A percentile compares a stretch with the other conserved stretches of the same genome.
Evolutionary conservation across 2,888 invertebrate genomes (phyloP).

Genomic region (Lasioglossum lativentre): DNA sequence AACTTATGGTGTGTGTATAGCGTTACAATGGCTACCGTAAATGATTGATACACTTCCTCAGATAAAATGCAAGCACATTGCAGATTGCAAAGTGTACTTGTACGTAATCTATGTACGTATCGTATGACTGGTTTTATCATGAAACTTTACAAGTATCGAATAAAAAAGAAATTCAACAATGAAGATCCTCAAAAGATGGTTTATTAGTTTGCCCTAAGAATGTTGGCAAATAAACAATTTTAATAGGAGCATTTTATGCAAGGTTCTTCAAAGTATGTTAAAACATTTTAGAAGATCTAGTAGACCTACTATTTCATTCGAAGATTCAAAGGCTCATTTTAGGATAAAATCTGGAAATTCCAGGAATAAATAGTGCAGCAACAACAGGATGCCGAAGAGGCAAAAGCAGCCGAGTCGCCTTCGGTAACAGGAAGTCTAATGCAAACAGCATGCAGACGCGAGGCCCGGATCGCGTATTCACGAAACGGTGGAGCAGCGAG

Average conservation of each 20-base stretch:
- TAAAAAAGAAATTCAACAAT: no score
- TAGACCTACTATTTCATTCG: no score
- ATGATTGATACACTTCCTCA: background rate
- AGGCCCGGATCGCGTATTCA: conserved; percentile 4
- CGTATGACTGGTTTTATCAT: no score
- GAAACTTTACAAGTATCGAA: no score
- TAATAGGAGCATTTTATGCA: background rate
- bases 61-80: background rate
- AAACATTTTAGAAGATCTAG: no score
- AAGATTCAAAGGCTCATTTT: no score
- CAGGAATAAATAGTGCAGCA: background rate
- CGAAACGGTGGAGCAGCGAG: conserved; percentile 62
- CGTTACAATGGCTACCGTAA: background rate
- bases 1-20: background rate
- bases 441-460: conserved; percentile 12
- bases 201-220: background rate
- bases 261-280: background rate
- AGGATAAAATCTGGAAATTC: background rate
- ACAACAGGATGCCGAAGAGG: background rate
- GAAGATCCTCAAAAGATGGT: background rate
- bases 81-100: background rate
- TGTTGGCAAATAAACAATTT: background rate
- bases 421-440: conserved; percentile 7
- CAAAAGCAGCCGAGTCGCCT: background rate
- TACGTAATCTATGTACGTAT: background rate